phyloP scores from a whole-genome alignment of 2,797 vertebrate species.

The Anniella stebbinsi region DNA sequence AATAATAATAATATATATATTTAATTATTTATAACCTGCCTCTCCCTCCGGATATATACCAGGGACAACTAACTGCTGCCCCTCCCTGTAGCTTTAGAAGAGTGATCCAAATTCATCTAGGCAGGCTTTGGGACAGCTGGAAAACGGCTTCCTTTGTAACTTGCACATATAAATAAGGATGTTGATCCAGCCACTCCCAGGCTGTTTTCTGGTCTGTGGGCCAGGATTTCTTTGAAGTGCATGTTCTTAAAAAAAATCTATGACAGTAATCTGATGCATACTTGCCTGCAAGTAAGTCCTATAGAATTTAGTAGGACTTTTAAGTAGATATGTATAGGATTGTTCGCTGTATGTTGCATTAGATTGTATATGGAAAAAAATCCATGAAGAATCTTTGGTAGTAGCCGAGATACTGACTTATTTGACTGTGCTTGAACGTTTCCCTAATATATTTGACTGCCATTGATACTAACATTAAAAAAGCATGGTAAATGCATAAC shows the following conservation, averaged over 20 bases:
- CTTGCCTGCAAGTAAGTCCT: not conserved
- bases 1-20: no score
- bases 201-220: conserved; percentile 8
- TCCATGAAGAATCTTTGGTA: not conserved
- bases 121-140: conserved; percentile 5
- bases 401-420: not conserved
- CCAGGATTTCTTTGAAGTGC: not conserved
- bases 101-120: not conserved
- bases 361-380: not conserved
- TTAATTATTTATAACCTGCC: no score
- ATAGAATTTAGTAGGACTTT: not conserved
- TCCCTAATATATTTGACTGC: not conserved
- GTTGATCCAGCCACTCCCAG: not conserved
- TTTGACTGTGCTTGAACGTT: conserved; percentile 5
- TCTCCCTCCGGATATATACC: no score
- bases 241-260: not conserved
- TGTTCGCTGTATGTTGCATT: not conserved
- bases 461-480: not conserved
- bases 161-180: conserved; percentile 9
- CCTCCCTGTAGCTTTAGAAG: not conserved
- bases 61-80: not conserved
- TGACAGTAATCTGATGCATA: not conserved
- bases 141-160: conserved; percentile 33
- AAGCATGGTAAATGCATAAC: not conserved
- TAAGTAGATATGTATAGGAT: not conserved